phyloP scores from a whole-genome alignment of 2,113 vertebrate species.

The Lycocorax pyrrhopterus region DNA sequence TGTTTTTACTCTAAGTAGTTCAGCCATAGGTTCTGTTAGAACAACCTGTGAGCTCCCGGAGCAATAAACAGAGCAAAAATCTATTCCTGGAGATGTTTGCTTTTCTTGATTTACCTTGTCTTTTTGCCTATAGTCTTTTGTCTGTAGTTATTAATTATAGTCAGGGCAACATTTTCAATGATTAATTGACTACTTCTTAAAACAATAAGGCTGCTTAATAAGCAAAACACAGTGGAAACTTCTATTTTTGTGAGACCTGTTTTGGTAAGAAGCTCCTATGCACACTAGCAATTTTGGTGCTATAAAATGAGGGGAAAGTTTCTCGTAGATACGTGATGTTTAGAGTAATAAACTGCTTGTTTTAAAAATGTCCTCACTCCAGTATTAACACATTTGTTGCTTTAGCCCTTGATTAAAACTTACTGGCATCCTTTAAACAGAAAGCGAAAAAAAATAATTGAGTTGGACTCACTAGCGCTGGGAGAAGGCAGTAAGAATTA shows the following conservation, averaged over 20 bases:
- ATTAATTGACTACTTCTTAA: constrained; percentile 70
- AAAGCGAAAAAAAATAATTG: not conserved
- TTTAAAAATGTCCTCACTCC: not conserved
- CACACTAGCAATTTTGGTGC: not conserved
- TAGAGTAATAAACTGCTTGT: not conserved
- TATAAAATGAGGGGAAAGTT: not conserved
- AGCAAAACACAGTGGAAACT: constrained; percentile 25
- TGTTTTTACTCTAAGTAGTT: not conserved
- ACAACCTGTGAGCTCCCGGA: not conserved
- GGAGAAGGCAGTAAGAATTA: not conserved
- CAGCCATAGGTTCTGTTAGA: not conserved
- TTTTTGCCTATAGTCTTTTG: constrained; percentile 44
- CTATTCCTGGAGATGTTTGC: constrained; percentile 34
- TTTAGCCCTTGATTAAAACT: not conserved
- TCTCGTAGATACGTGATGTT: not conserved
- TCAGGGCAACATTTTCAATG: constrained; percentile 61
- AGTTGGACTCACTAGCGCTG: accelerated
- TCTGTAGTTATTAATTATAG: constrained; percentile 73
- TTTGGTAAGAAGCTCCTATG: not conserved
- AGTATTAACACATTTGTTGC: not conserved
- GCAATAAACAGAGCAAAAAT: constrained; percentile 16
- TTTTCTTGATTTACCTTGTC: constrained; percentile 32
- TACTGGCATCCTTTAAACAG: not conserved
- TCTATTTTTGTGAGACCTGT: not conserved
- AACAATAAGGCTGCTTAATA: constrained; percentile 70